Conservation (phyloP, 2,888 invertebrate genomes). For the Euclidia mi region DNA sequence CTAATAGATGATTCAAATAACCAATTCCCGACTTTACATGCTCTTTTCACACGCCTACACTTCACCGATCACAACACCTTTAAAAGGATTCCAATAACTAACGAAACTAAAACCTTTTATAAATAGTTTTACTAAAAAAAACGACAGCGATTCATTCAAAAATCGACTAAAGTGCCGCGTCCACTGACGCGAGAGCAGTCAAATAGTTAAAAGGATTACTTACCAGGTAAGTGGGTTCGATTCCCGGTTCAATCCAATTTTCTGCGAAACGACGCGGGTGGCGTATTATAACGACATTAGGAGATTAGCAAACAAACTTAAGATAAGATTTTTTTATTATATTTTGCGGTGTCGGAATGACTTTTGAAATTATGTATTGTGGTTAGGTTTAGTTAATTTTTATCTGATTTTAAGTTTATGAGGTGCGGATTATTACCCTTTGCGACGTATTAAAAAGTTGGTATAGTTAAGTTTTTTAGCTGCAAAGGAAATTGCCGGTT, state of each 20-base stretch:
- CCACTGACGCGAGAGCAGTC: slow-evolving; percentile 67
- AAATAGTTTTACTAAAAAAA: slow-evolving; percentile 13
- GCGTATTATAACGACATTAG: slow-evolving; percentile 61
- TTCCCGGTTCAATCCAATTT: slow-evolving; percentile 64
- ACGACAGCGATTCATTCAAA: slow-evolving; percentile 37
- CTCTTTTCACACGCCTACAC: slow-evolving; percentile 12
- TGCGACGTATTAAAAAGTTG: too few relatives aligned
- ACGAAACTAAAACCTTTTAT: not conserved
- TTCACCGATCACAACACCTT: slow-evolving; percentile 5
- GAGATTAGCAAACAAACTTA: slow-evolving; percentile 50
- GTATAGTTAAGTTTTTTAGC: too few relatives aligned
- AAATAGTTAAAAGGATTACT: slow-evolving; percentile 73
- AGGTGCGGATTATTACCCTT: too few relatives aligned
- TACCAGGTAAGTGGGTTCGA: slow-evolving; percentile 75
- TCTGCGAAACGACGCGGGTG: slow-evolving; percentile 79
- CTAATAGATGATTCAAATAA: not conserved
- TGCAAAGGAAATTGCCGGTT: too few relatives aligned
- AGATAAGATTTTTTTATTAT: slow-evolving; percentile 35
- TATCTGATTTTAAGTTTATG: not conserved
- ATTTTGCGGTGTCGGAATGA: not conserved
- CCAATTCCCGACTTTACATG: not conserved
- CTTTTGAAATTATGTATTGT: slow-evolving; percentile 2
- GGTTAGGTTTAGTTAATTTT: slow-evolving; percentile 8
- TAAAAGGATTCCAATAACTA: slow-evolving; percentile 3
- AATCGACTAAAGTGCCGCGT: slow-evolving; percentile 52